Base-by-base conservation (phyloP, 1,140 invertebrate species). In the Ooceraea biroi region DNA sequence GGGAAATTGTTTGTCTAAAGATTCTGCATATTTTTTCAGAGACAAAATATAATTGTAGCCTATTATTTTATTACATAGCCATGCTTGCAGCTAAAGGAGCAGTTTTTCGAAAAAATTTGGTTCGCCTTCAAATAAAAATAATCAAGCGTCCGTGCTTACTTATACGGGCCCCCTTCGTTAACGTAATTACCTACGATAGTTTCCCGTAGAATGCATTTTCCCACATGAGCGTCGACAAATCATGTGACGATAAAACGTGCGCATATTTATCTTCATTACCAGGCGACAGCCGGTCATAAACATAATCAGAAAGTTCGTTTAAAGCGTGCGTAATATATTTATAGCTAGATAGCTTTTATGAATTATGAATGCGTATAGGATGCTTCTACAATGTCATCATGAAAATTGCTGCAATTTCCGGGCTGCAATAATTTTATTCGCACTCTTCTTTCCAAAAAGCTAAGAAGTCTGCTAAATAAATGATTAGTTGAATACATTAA, bases 241-340 rank as follows among this genome's bases (percentile, higher is more conserved):
- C 76, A 80, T 25, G 36, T 50, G 65, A 80, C 76, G 76, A 80
- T 80, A 80, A 80, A 80, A 68, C 52, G 41, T 30, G 65, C 76
- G 50, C 68, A 12, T 71, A 80, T 80, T 80, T 80, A 80, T 80
- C 76, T 80, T 80, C 76, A 80, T 80, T 80, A 80, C 19, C 65
- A 44, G 41, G 22, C 36, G 76, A 80, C 76, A 57, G 76, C 76
- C n/a, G 76, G 36, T 71, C 76, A 46, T 80, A 69, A 80, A 69
- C 76, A 80, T 80, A 80, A 80, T 80, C 76, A 80, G 65, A 80
- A 80, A 71, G 76, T 80, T 80, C 65, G 50, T 80, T 80, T 80
- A 80, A 80, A 80, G 66, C 76, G 36, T 50, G 52, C 41, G 50
- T 57, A 80, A 80, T 80, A 71, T 80, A 80, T 80, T 80, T 80